phyloP scores from a whole-genome alignment of 2,797 vertebrate species.

The Pelobates cultripes region DNA sequence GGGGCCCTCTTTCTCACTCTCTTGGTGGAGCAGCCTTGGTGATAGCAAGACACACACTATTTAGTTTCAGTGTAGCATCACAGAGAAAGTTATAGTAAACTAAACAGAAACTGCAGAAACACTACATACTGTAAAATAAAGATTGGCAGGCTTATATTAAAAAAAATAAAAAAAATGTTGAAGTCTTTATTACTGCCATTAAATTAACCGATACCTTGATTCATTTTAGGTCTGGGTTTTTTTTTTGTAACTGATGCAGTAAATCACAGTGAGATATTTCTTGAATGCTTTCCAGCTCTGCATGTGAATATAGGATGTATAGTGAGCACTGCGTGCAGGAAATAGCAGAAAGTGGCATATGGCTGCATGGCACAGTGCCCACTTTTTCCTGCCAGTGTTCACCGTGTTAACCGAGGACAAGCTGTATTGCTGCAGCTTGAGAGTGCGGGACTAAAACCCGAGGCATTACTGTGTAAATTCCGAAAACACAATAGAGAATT shows the following conservation, averaged over 20 bases:
- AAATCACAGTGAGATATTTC: too few species aligned
- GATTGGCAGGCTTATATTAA: neutral
- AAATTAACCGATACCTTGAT: too few species aligned
- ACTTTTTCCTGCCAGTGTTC: slow-evolving; percentile 16
- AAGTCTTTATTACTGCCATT: too few species aligned
- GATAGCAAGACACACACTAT: neutral
- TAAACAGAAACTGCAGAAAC: too few species aligned
- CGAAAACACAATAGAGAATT: neutral
- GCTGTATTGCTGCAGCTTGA: neutral
- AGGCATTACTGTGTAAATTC: neutral
- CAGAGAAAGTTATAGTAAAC: too few species aligned
- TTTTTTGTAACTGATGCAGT: too few species aligned
- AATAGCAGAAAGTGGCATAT: slow-evolving; percentile 29
- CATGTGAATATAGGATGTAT: slow-evolving; percentile 1
- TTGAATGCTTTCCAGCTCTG: neutral
- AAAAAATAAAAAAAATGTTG: neutral
- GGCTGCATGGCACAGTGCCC: slow-evolving; percentile 23
- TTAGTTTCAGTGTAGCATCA: too few species aligned
- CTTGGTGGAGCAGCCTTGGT: neutral
- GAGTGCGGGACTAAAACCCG: neutral
- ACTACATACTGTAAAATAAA: too few species aligned
- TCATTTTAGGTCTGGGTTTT: too few species aligned
- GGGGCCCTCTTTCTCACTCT: neutral
- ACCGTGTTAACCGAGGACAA: slow-evolving; percentile 42
- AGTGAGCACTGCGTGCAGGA: slow-evolving; percentile 13